Evolutionary conservation across 2,888 invertebrate genomes (phyloP).

Genomic region (Idaea aversata): DNA sequence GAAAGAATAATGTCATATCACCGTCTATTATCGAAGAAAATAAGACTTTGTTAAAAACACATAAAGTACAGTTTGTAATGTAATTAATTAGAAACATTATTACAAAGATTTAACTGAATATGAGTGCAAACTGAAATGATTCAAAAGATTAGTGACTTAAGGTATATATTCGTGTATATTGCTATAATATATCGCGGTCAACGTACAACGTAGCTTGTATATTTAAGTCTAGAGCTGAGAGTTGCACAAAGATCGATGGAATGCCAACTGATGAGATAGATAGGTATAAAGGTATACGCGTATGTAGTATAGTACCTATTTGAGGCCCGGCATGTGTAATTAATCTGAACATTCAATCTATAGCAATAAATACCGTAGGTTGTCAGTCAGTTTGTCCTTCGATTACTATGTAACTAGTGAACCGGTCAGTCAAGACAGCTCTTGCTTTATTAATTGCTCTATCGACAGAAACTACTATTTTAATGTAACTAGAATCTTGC

Average conservation of each 20-base stretch:
- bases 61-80: constrained; percentile 54
- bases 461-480: constrained; percentile 42
- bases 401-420: constrained; percentile 55
- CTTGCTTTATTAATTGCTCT: constrained; percentile 52
- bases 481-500: neutral
- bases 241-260: constrained; percentile 48
- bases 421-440: constrained; percentile 51
- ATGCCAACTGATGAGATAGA: constrained; percentile 62
- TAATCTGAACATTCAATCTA: constrained; percentile 69
- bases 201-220: constrained; percentile 54
- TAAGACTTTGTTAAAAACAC: constrained; percentile 43
- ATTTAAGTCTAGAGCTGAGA: constrained; percentile 50
- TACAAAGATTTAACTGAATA: constrained; percentile 43
- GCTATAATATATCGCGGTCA: constrained; percentile 52
- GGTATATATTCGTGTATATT: constrained; percentile 55
- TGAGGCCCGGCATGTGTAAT: constrained; percentile 60
- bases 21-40: constrained; percentile 41
- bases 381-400: constrained; percentile 67
- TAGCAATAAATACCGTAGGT: constrained; percentile 66
- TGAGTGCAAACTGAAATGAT: constrained; percentile 46
- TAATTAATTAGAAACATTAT: constrained; percentile 56
- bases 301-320: constrained; percentile 29
- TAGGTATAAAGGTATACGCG: constrained; percentile 51
- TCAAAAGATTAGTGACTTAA: constrained; percentile 40
- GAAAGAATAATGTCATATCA: constrained; percentile 52